Conservation (phyloP, 2,888 invertebrate species). For the Piscicola geometra region DNA sequence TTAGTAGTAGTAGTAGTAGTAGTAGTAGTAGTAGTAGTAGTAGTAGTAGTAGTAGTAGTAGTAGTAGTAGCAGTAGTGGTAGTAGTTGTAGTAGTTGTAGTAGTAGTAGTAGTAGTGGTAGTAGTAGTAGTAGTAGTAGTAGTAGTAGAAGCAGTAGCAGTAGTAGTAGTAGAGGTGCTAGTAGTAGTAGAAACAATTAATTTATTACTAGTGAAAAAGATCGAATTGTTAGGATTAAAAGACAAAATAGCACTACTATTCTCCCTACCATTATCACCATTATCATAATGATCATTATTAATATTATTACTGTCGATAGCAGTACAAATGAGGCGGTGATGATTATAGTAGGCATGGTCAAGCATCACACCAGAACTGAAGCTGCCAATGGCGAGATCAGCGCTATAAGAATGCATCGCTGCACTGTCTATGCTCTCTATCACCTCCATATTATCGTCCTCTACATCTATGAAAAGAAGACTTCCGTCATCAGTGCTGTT, state of each 20-base stretch:
- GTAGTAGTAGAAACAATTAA: neutral
- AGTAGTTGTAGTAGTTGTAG: neutral
- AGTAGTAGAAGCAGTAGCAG: constrained; percentile 20
- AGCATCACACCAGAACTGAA: too few species aligned
- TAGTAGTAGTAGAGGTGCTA: constrained; percentile 11
- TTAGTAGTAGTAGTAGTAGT: constrained; percentile 12
- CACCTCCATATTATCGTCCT: neutral
- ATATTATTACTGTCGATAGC: constrained; percentile 36
- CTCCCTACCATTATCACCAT: neutral
- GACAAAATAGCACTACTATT: too few species aligned
- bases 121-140: constrained; percentile 13
- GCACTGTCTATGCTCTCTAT: neutral
- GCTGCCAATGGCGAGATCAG: neutral
- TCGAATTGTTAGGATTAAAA: too few species aligned
- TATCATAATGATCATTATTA: neutral
- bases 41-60: constrained; percentile 7
- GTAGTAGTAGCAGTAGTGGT: constrained; percentile 22
- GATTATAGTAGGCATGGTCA: too few species aligned
- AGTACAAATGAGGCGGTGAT: too few species aligned
- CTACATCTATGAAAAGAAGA: neutral
- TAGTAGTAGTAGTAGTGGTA: constrained; percentile 4
- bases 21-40: constrained; percentile 9
- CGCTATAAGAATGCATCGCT: too few species aligned
- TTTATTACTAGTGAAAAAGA: neutral
- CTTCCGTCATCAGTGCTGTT: neutral